Conservation (phyloP, 2,113 vertebrate species). For the Climacteris rufus region DNA sequence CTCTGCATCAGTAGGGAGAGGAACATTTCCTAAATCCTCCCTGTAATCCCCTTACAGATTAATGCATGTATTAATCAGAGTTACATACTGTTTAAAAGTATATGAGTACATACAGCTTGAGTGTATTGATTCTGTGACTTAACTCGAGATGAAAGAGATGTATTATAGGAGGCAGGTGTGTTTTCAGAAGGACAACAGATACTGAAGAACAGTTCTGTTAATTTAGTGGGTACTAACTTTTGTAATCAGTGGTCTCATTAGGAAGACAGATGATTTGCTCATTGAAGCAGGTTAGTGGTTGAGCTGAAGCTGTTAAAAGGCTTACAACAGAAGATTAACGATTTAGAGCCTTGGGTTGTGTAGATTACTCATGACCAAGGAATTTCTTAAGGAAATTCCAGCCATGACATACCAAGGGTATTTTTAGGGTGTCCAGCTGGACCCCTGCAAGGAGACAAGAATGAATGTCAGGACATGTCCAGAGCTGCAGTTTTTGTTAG, state of each 20-base stretch:
- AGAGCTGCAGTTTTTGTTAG: background rate
- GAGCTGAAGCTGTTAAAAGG: constrained; percentile 17
- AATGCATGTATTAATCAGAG: background rate
- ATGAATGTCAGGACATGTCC: background rate
- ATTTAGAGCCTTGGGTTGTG: background rate
- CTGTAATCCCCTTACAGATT: background rate
- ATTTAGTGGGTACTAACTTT: constrained; percentile 4
- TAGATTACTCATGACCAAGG: background rate
- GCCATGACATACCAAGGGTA: background rate
- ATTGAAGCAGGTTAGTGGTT: background rate
- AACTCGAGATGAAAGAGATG: background rate
- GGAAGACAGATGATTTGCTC: constrained; percentile 36
- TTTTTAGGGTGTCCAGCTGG: constrained; percentile 26
- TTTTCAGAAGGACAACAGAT: background rate
- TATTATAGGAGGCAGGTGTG: background rate
- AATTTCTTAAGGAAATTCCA: constrained; percentile 49
- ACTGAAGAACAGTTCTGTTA: background rate
- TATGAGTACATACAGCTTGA: background rate
- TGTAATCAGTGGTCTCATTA: constrained; percentile 1
- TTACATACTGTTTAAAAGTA: background rate
- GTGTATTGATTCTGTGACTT: background rate
- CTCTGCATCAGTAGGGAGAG: background rate
- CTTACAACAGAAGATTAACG: background rate
- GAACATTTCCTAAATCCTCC: background rate
- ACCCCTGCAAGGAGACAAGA: background rate